Conservation (phyloP, 2,888 invertebrate species). For the Zelleria hepariella region DNA sequence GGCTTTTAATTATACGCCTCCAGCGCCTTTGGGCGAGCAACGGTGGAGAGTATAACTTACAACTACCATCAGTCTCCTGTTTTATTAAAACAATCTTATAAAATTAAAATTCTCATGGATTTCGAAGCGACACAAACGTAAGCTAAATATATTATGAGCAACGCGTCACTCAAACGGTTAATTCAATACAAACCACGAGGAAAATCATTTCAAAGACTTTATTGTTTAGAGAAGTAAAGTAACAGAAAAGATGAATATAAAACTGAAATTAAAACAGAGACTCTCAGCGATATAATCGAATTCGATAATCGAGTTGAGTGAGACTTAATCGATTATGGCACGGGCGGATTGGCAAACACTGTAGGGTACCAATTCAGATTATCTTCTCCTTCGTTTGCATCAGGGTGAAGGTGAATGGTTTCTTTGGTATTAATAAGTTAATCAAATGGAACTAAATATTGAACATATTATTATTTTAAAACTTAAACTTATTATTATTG, state of each 20-base stretch:
- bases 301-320: background rate
- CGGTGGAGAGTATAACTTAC: conserved; percentile 7
- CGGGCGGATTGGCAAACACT: background rate
- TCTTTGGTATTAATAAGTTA: background rate
- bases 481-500: no score
- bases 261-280: background rate
- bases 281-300: background rate
- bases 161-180: background rate
- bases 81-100: background rate
- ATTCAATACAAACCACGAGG: background rate
- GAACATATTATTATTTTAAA: no score
- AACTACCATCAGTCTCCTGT: background rate
- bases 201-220: background rate
- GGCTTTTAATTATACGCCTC: conserved; percentile 8
- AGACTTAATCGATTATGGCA: background rate
- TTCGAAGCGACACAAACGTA: background rate
- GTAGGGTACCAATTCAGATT: background rate
- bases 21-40: conserved; percentile 8
- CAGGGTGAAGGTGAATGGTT: background rate
- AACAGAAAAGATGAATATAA: background rate
- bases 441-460: background rate
- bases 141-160: background rate
- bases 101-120: background rate
- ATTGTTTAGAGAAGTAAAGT: background rate
- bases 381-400: background rate